These are phyloP conservation scores for Callopanchax toddi DNA, from an alignment of 2,113 vertebrate genomes.

Conservation along the genomic window DNA sequence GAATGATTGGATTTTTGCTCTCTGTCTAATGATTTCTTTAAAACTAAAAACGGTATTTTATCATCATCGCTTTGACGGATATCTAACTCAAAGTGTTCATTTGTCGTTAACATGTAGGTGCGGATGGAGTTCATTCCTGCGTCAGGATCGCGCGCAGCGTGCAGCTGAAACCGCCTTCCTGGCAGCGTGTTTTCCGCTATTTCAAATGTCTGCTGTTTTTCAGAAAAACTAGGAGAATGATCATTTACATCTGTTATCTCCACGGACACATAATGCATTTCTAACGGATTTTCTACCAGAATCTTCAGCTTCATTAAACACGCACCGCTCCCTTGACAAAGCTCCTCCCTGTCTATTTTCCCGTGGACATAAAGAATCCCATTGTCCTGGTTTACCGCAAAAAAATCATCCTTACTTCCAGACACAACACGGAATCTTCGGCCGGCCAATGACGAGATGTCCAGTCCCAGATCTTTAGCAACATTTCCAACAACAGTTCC, in stretches of 20 bases:
- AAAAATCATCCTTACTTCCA: conserved; percentile 52
- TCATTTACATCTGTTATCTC: conserved; percentile 79
- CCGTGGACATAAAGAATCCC: conserved; percentile 73
- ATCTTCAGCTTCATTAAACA: conserved; percentile 71
- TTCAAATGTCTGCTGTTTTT: conserved; percentile 59
- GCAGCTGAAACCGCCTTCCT: conserved; percentile 75
- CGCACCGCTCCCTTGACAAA: conserved; percentile 42
- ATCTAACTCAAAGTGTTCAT: conserved; percentile 70
- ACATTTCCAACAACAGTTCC: conserved; percentile 67
- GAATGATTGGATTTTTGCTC: conserved; percentile 45
- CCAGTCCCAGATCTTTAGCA: conserved; percentile 77
- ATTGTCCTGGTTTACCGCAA: conserved; percentile 70
- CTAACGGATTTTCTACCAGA: conserved; percentile 71
- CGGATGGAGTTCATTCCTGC: conserved; percentile 73
- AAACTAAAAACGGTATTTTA: conserved; percentile 69
- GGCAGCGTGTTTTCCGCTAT: conserved; percentile 69
- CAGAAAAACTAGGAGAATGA: conserved; percentile 73
- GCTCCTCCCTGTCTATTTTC: conserved; percentile 69
- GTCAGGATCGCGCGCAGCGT: conserved; percentile 80
- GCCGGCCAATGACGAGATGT: conserved; percentile 31
- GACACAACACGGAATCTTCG: conserved; percentile 71
- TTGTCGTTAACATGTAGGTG: conserved; percentile 72
- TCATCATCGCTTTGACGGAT: conserved; percentile 54
- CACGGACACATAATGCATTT: conserved; percentile 70
- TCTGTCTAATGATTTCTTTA: conserved; percentile 69